Conservation (phyloP, 2,888 invertebrate genomes). For the Tuta absoluta region DNA sequence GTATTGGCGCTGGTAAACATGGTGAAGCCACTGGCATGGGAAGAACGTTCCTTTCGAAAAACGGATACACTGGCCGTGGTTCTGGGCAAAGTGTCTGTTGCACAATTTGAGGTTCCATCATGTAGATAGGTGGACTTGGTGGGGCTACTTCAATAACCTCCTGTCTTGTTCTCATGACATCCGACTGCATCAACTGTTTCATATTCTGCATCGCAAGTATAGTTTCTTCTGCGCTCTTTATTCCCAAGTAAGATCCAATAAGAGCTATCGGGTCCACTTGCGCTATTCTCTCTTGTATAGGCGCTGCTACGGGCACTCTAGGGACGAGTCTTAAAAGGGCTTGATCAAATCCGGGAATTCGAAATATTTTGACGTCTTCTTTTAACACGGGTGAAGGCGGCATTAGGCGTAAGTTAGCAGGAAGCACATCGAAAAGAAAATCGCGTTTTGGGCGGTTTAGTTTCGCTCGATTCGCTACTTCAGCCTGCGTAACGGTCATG, state of each 20-base stretch:
- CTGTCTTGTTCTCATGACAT: conserved; percentile 37
- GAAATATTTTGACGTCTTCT: conserved; percentile 38
- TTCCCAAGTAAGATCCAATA: conserved; percentile 44
- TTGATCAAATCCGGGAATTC: conserved; percentile 45
- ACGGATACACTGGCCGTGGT: neutral
- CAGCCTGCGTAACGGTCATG: conserved; percentile 38
- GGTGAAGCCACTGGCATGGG: neutral
- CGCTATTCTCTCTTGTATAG: conserved; percentile 27
- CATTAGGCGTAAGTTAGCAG: conserved; percentile 20
- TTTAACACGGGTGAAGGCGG: conserved; percentile 4
- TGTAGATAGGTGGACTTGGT: neutral
- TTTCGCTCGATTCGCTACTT: conserved; percentile 11
- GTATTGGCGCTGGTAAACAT: neutral
- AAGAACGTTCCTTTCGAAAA: neutral
- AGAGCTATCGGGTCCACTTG: conserved; percentile 34
- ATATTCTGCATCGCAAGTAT: conserved; percentile 42
- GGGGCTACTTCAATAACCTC: conserved; percentile 25
- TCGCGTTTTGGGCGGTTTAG: conserved; percentile 41
- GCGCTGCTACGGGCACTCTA: conserved; percentile 28
- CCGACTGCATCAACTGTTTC: conserved; percentile 43
- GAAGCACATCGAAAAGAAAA: conserved; percentile 38
- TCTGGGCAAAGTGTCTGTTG: conserved; percentile 1
- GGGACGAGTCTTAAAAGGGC: conserved; percentile 44
- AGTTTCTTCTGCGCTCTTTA: conserved; percentile 42
- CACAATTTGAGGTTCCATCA: conserved; percentile 1